Conservation (phyloP, 2,797 vertebrate genomes). For the Pagetopsis macropterus region DNA sequence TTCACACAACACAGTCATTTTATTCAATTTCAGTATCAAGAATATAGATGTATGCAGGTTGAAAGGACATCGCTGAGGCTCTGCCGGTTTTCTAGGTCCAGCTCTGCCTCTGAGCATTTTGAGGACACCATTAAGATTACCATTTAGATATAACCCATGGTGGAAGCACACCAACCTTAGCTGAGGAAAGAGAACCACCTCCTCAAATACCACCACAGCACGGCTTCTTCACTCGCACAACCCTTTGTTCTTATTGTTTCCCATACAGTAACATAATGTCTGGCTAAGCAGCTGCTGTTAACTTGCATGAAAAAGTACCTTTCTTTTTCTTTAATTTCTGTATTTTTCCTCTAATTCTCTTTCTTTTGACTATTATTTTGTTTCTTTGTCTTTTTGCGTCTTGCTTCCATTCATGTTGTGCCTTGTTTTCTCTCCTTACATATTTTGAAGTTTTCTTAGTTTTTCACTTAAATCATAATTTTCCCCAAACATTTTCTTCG, state of each 20-base stretch:
- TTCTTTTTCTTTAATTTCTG: neutral
- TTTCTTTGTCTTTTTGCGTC: neutral
- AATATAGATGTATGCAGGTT: constrained; percentile 23
- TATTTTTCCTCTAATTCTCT: neutral
- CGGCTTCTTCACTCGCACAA: neutral
- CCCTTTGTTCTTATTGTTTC: constrained; percentile 37
- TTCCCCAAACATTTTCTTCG: too few species aligned
- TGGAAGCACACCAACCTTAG: neutral
- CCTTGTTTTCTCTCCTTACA: neutral
- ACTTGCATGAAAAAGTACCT: neutral
- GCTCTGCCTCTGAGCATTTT: constrained; percentile 7
- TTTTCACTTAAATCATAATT: too few species aligned
- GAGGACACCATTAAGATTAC: constrained; percentile 45
- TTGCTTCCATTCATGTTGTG: neutral
- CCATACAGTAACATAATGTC: neutral
- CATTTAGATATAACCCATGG: constrained; percentile 46
- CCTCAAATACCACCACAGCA: neutral
- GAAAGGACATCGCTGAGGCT: neutral
- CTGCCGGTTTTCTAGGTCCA: constrained; percentile 13
- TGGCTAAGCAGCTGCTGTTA: neutral
- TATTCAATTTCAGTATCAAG: neutral
- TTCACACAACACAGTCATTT: neutral
- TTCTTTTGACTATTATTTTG: neutral
- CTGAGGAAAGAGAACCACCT: neutral
- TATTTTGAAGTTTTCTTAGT: too few species aligned